phyloP scores from a whole-genome alignment of 2,888 invertebrate genomes.

The Sesamia inferens region DNA sequence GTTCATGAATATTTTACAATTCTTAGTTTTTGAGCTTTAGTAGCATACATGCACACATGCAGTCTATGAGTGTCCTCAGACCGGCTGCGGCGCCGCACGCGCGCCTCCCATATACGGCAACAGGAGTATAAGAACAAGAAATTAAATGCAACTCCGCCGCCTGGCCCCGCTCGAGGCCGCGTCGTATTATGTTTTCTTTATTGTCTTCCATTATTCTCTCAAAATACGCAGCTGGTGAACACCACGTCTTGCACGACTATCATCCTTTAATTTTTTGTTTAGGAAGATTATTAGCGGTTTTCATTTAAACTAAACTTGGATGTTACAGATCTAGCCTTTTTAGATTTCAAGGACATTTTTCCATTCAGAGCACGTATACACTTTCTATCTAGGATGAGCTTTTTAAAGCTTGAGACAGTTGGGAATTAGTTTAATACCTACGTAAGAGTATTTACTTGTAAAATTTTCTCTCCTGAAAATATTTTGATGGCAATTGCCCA shows the following conservation, averaged over 20 bases:
- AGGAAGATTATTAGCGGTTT: slow-evolving; percentile 17
- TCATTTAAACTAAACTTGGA: slow-evolving; percentile 19
- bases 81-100: slow-evolving; percentile 79
- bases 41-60: slow-evolving; percentile 55
- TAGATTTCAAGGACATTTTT: neutral
- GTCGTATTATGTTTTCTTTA: slow-evolving; percentile 80
- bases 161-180: slow-evolving; percentile 77
- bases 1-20: slow-evolving; percentile 7
- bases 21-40: slow-evolving; percentile 13
- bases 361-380: neutral
- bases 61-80: slow-evolving; percentile 73
- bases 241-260: slow-evolving; percentile 54
- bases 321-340: slow-evolving; percentile 3
- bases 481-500: slow-evolving; percentile 46
- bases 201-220: slow-evolving; percentile 71
- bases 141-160: slow-evolving; percentile 78
- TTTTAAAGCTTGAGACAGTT: neutral
- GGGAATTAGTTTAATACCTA: neutral
- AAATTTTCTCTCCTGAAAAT: slow-evolving; percentile 28
- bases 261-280: slow-evolving; percentile 27
- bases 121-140: slow-evolving; percentile 85
- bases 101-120: slow-evolving; percentile 84
- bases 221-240: slow-evolving; percentile 50
- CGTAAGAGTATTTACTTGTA: slow-evolving; percentile 5
- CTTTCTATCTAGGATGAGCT: neutral